Conservation (phyloP, 1,140 invertebrate genomes). For the Drosophila lacteicornis region DNA sequence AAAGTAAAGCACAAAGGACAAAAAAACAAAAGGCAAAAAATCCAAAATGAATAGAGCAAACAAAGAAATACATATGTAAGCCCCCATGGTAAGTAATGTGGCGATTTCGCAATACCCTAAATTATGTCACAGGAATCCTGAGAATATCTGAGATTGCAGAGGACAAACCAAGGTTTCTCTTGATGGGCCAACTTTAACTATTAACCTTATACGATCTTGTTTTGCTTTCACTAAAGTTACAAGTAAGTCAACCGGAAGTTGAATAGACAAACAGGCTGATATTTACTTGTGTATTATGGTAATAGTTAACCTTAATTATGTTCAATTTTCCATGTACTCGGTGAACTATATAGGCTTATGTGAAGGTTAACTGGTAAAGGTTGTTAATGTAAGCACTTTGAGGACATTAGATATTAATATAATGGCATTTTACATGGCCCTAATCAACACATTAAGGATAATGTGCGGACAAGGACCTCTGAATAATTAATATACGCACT, state of each 20-base stretch:
- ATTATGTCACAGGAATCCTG: neutral
- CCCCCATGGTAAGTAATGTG: neutral
- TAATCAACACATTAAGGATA: slow-evolving; percentile 5
- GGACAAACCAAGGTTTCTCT: neutral
- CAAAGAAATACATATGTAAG: slow-evolving; percentile 45
- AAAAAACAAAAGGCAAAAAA: slow-evolving; percentile 50
- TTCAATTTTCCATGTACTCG: too few relatives aligned
- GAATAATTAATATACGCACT: slow-evolving; percentile 6
- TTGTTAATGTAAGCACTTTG: neutral
- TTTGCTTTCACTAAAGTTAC: neutral
- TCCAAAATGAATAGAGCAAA: slow-evolving; percentile 56
- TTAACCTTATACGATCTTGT: slow-evolving; percentile 4
- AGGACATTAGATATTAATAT: slow-evolving; percentile 12
- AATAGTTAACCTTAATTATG: neutral
- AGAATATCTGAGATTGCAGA: neutral
- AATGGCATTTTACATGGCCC: slow-evolving; percentile 2
- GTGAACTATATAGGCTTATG: neutral
- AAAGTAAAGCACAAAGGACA: slow-evolving; percentile 53
- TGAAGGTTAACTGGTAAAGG: neutral
- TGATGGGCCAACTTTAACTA: neutral
- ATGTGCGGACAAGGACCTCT: neutral
- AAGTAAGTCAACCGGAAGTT: too few relatives aligned
- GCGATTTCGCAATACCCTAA: slow-evolving; percentile 26
- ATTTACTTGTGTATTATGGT: neutral
- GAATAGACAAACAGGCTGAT: too few relatives aligned